Conservation (phyloP, 2,888 invertebrate genomes). For the Ophioninae sp. region DNA sequence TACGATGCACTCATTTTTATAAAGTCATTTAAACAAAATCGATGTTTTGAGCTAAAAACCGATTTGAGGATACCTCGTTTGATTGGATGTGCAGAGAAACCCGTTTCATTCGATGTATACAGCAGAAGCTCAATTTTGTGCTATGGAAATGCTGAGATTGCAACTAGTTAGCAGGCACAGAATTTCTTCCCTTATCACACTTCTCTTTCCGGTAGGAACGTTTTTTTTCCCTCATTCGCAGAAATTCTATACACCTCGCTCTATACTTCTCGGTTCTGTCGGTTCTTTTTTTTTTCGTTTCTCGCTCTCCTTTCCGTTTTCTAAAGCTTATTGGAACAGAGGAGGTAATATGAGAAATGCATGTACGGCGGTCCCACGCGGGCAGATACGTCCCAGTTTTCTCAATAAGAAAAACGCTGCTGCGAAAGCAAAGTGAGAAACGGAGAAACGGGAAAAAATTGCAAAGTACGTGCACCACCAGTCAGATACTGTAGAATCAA, state of each 20-base stretch:
- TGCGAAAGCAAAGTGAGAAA: constrained; percentile 14
- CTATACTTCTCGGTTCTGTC: background rate
- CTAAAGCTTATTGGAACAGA: constrained; percentile 47
- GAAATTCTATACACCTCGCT: constrained; percentile 36
- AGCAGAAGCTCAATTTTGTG: constrained; percentile 19
- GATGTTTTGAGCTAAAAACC: background rate
- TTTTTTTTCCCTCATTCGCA: constrained; percentile 28
- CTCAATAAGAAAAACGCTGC: constrained; percentile 14
- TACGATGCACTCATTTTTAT: background rate
- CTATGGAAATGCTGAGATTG: constrained; percentile 31
- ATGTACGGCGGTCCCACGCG: constrained; percentile 9
- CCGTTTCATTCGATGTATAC: constrained; percentile 11
- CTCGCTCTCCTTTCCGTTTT: constrained; percentile 23
- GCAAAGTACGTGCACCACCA: constrained; percentile 26
- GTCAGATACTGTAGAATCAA: constrained; percentile 17
- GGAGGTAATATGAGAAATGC: constrained; percentile 15
- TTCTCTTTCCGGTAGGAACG: background rate
- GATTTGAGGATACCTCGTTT: background rate
- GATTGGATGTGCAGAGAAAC: background rate
- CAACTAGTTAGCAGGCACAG: constrained; percentile 30
- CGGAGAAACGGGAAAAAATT: background rate
- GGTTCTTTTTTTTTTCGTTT: constrained; percentile 6
- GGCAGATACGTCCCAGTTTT: constrained; percentile 33
- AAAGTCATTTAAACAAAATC: background rate
- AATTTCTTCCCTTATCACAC: background rate